These are phyloP conservation scores for Chaetorhynchus papuensis DNA, from an alignment of 2,113 vertebrate genomes.

Conservation along the genomic window DNA sequence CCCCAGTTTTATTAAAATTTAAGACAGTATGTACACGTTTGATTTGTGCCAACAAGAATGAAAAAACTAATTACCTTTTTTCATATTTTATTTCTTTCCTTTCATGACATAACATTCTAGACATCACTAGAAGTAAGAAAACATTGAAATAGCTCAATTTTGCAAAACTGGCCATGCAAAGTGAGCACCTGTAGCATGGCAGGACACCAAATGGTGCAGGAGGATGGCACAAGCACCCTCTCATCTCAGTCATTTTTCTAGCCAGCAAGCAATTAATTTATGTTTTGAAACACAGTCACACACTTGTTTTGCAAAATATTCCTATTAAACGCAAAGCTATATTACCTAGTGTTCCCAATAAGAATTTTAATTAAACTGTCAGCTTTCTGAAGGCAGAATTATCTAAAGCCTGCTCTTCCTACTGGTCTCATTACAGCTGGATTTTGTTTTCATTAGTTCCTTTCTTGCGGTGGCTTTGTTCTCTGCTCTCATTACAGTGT, in stretches of 20 bases:
- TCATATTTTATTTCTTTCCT: not conserved
- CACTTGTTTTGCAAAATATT: slow-evolving; percentile 37
- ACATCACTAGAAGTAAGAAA: not conserved
- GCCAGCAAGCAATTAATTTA: not conserved
- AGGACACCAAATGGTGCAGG: not conserved
- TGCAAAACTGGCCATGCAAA: not conserved
- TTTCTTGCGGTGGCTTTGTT: slow-evolving; percentile 49
- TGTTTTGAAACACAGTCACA: not conserved
- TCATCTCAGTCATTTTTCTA: not conserved
- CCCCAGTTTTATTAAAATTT: not conserved
- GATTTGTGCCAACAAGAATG: not conserved
- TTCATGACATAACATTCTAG: not conserved
- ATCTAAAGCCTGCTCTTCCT: slow-evolving; percentile 21
- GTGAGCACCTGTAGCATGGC: not conserved
- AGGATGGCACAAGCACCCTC: not conserved
- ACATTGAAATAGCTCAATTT: not conserved
- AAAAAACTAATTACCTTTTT: not conserved
- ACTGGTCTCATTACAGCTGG: slow-evolving; percentile 52
- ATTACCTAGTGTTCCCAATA: slow-evolving; percentile 19
- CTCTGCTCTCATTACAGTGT: slow-evolving; percentile 32
- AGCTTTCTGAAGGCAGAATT: slow-evolving; percentile 31
- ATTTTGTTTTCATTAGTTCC: slow-evolving; percentile 60
- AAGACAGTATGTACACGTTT: not conserved
- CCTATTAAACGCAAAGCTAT: slow-evolving; percentile 22
- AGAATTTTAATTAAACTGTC: slow-evolving; percentile 69